Evolutionary conservation across 2,113 vertebrate species (phyloP), one percentile per base, ranked within the genome.

Genomic region (Phaetusa simplex): DNA sequence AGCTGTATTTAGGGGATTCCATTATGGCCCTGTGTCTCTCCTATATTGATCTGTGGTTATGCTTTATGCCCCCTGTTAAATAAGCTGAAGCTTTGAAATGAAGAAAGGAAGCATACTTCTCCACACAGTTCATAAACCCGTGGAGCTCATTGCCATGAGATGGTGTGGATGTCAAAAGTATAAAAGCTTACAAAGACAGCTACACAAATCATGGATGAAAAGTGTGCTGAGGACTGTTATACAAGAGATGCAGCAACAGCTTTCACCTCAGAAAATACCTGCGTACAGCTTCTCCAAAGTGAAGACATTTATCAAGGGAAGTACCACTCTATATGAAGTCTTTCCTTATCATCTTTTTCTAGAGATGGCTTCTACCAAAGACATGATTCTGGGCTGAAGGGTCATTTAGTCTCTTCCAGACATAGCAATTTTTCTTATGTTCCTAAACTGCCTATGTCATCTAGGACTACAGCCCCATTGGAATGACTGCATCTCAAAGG

Each of bases 271-370:
- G 80, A 47, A 92, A 89, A 91, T 71, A 90, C 29, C 29, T 62
- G 22, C 38, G 14, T 72, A 71, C 58, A 55, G 76, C 15, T 74
- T 95, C 69, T 73, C 45, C 67, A 81, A 94, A 94, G 64, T 11
- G 32, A 87, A 38, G 11, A 5, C 13, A 34, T 93, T 83, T 86
- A 61, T 95, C 79, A 92, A 83, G 9, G 27, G 12, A 89, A 92
- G 38, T 19, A 78, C 49, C 23, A 38, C 52, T 70, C 45, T 18
- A 10, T 59, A 59, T 50, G 29, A 74, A 86, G 30, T 16, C 36
- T 90, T 77, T 87, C n/a, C 34, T 95, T 77, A 77, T 40, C 16
- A 89, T 36, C 16, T 95, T 92, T 92, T 91, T 62, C 77, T 95
- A 82, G 91, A 95, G 42, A 62, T 43, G 42, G 20, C 22, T 93